These are phyloP conservation scores for Geotrypetes seraphini DNA, from an alignment of 2,797 vertebrate genomes.

Conservation along the genomic window DNA sequence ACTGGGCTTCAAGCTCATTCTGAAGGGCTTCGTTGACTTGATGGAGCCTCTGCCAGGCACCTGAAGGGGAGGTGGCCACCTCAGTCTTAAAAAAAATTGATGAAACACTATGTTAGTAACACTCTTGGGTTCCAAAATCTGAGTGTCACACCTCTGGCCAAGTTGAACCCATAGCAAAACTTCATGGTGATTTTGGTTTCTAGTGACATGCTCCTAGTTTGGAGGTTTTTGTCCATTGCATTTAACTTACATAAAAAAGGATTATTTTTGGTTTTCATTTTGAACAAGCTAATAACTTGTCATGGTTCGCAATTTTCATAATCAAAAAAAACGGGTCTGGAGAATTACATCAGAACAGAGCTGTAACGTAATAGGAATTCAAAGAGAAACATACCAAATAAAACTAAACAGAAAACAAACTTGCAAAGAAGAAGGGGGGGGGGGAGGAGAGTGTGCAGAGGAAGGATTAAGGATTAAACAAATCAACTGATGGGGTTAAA, in stretches of 20 bases:
- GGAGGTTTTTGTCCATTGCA: constrained; percentile 38
- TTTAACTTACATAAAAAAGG: too few relatives aligned
- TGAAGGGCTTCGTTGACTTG: constrained; percentile 86
- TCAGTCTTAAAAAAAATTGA: constrained; percentile 95
- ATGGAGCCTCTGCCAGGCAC: constrained; percentile 82
- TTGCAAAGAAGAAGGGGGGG: constrained; percentile 15
- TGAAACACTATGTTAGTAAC: constrained; percentile 84
- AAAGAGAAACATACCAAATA: constrained; percentile 43
- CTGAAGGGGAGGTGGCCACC: constrained; percentile 68
- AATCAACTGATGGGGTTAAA: not conserved
- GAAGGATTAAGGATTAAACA: too few relatives aligned
- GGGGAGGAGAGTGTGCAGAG: too few relatives aligned
- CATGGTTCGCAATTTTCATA: too few relatives aligned
- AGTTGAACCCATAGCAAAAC: constrained; percentile 42
- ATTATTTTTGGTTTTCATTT: constrained; percentile 25
- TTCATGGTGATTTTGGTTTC: constrained; percentile 37
- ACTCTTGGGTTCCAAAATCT: constrained; percentile 59
- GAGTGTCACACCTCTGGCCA: constrained; percentile 87
- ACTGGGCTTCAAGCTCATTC: constrained; percentile 77
- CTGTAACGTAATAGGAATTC: constrained; percentile 40
- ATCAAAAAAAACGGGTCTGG: constrained; percentile 43
- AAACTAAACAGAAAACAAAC: constrained; percentile 36
- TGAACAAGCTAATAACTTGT: too few relatives aligned
- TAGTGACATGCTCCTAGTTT: constrained; percentile 36
- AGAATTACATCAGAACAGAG: constrained; percentile 46